Conservation (phyloP, 2,113 vertebrate species). For the Potamarius usumacintae region DNA sequence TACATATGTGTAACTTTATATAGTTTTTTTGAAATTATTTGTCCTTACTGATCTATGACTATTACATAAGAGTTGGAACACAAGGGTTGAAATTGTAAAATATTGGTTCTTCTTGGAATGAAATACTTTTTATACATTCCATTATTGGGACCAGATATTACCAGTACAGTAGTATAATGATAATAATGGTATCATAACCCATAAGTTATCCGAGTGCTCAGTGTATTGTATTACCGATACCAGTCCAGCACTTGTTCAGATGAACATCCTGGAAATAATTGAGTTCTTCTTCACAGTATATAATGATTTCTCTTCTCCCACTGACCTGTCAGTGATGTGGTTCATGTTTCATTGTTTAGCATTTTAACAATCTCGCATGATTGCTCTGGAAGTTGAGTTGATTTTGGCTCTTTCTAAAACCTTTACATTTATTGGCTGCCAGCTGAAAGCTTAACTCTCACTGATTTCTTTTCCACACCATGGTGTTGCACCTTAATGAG, state of each 20-base stretch:
- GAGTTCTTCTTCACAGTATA: constrained; percentile 15
- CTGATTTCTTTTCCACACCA: constrained; percentile 18
- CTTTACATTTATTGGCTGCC: constrained; percentile 17
- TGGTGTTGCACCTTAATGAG: constrained; percentile 29
- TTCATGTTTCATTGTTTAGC: constrained; percentile 29
- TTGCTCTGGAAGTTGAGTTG: constrained; percentile 21
- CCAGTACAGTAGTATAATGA: neutral
- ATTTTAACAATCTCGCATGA: constrained; percentile 27
- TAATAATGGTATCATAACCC: constrained; percentile 16
- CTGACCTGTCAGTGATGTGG: constrained; percentile 36
- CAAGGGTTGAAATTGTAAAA: neutral
- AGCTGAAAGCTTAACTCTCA: neutral
- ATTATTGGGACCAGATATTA: neutral
- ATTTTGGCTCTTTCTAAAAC: constrained; percentile 4
- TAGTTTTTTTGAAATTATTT: neutral
- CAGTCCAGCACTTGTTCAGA: constrained; percentile 11
- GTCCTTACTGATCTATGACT: neutral
- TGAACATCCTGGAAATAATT: constrained; percentile 22
- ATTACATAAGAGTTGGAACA: neutral
- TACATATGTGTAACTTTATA: neutral
- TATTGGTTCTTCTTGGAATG: neutral
- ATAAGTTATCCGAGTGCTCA: neutral
- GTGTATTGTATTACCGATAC: constrained; percentile 19
- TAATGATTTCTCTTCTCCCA: constrained; percentile 26
- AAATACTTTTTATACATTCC: neutral